Percentiles rank a stretch among this genome's conserved stretches.
Evolutionary conservation across 2,888 invertebrate species (phyloP).

Genomic region (Neoscelio sp.): DNA sequence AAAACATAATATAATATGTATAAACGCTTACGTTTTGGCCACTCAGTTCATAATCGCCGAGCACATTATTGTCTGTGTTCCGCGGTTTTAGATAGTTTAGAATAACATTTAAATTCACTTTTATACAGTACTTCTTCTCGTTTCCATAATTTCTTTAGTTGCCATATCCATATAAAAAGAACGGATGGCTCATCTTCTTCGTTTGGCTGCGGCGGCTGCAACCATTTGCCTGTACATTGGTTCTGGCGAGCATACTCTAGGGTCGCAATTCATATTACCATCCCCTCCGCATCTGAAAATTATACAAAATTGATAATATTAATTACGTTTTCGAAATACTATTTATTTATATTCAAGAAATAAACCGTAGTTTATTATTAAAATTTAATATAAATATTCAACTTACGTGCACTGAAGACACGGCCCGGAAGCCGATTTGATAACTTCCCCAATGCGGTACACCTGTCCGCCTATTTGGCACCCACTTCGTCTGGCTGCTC

Average conservation of each 20-base stretch:
- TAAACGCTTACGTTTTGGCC: conserved; percentile 83
- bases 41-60: conserved; percentile 81
- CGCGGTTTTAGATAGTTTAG: conserved; percentile 78
- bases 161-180: conserved; percentile 46
- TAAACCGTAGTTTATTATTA: neutral
- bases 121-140: conserved; percentile 76
- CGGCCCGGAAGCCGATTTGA: conserved; percentile 94
- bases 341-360: neutral
- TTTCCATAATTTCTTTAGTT: conserved; percentile 65
- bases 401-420: conserved; percentile 98
- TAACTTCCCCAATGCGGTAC: conserved; percentile 93
- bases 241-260: conserved; percentile 94
- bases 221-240: conserved; percentile 96
- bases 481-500: conserved; percentile 89
- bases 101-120: conserved; percentile 79
- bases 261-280: conserved; percentile 97
- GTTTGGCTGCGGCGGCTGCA: conserved; percentile 90
- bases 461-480: conserved; percentile 94
- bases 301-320: neutral
- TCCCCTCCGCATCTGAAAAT: conserved; percentile 92
- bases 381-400: conserved; percentile 1
- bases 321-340: neutral
- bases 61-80: conserved; percentile 81
- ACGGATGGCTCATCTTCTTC: conserved; percentile 86
- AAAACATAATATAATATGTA: conserved; percentile 80